Conservation (phyloP, 64 coral and sea anemone genomes). For the Montipora foliosa region DNA sequence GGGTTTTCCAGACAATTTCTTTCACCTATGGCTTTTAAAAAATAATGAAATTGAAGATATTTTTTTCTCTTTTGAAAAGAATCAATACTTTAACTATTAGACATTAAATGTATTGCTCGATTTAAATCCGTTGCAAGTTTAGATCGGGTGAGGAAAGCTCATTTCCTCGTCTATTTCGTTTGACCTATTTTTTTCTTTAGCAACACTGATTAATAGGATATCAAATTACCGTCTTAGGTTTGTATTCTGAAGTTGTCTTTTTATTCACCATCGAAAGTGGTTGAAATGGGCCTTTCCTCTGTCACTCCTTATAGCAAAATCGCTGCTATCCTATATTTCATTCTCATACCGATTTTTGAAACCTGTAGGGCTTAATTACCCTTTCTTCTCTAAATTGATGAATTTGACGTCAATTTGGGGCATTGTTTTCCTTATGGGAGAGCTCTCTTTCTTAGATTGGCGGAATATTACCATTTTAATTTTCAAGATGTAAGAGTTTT, state of each 20-base stretch:
- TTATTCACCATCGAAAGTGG: not conserved
- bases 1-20: conserved; percentile 7
- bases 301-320: not conserved
- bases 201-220: not conserved
- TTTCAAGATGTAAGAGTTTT: not conserved
- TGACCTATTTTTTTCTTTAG: not conserved
- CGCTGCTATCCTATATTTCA: not conserved
- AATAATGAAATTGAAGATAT: conserved; percentile 34
- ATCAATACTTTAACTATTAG: not conserved
- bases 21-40: conserved; percentile 37
- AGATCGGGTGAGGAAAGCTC: not conserved
- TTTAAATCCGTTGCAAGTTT: conserved; percentile 7
- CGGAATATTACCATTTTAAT: not conserved
- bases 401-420: not conserved
- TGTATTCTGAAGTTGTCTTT: not conserved
- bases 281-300: not conserved
- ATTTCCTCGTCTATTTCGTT: not conserved
- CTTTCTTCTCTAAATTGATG: not conserved
- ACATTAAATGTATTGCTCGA: not conserved
- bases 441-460: not conserved
- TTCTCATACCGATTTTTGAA: not conserved
- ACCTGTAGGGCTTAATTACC: conserved; percentile 1
- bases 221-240: conserved; percentile 14
- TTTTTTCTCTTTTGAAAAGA: not conserved
- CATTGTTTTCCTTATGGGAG: not conserved